Conservation (phyloP, 2,113 vertebrate species). For the Etia nguti region DNA sequence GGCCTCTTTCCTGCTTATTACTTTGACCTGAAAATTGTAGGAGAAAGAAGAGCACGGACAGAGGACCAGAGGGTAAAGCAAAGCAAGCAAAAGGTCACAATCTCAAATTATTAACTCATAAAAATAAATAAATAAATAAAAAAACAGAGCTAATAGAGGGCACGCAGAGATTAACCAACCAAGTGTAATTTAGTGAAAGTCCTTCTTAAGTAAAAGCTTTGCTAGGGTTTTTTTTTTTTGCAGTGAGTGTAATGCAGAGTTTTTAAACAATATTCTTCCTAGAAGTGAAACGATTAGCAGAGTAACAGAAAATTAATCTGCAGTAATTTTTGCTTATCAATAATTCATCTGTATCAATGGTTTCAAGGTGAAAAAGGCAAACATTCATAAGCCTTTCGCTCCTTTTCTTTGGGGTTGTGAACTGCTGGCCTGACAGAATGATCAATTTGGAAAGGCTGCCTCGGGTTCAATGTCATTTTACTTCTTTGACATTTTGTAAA, state of each 20-base stretch:
- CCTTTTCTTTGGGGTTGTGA: neutral
- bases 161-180: neutral
- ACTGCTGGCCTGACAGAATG: neutral
- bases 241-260: neutral
- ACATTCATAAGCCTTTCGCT: neutral
- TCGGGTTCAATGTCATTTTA: neutral
- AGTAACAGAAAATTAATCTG: neutral
- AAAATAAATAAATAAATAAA: neutral
- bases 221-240: neutral
- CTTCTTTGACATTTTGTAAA: neutral
- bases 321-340: neutral
- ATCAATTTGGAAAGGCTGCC: neutral
- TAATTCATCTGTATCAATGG: neutral
- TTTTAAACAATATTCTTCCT: neutral
- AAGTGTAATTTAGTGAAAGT: neutral
- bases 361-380: neutral
- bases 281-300: neutral
- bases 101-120: neutral
- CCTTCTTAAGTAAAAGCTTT: neutral
- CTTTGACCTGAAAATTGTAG: neutral
- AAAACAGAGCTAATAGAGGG: neutral
- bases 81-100: neutral
- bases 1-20: neutral
- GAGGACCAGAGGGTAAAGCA: neutral
- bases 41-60: neutral